Conservation (phyloP, 2,888 invertebrate genomes). For the Trypoxylon attenuatum region DNA sequence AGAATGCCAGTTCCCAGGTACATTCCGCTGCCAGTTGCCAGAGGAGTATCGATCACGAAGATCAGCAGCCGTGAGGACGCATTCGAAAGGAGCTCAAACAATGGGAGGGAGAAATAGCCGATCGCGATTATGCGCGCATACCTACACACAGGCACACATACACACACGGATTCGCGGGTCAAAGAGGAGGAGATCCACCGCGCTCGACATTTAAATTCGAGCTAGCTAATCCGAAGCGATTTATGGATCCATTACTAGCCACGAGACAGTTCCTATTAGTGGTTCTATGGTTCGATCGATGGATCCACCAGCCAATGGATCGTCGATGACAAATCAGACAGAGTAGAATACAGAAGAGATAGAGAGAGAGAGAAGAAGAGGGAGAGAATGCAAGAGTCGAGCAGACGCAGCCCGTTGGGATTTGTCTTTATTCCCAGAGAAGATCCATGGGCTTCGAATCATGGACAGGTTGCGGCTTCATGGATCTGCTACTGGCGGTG, state of each 20-base stretch:
- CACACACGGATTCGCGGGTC: conserved; percentile 1
- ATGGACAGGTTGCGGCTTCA: too few species aligned
- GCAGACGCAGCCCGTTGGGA: too few species aligned
- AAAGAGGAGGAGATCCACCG: conserved; percentile 11
- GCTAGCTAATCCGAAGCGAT: conserved; percentile 55
- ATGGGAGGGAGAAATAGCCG: conserved; percentile 1
- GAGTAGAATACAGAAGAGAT: too few species aligned
- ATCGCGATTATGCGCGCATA: conserved; percentile 28
- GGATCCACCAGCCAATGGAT: conserved; percentile 9
- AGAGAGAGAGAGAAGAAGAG: too few species aligned
- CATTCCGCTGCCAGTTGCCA: conserved; percentile 8
- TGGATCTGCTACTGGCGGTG: too few species aligned
- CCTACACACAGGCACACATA: conserved; percentile 2
- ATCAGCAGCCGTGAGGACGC: conserved; percentile 37
- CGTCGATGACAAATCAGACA: not conserved
- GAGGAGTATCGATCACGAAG: conserved; percentile 41
- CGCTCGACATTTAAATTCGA: conserved; percentile 50
- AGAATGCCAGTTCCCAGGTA: not conserved
- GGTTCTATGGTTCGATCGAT: not conserved
- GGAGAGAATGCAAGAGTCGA: too few species aligned
- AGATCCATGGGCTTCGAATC: too few species aligned
- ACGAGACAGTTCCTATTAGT: conserved; percentile 31
- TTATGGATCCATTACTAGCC: conserved; percentile 48
- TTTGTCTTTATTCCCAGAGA: too few species aligned
- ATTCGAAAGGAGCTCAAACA: conserved; percentile 37